Evolutionary conservation across 2,113 vertebrate species (phyloP).

Genomic region (Podarcis muralis): DNA sequence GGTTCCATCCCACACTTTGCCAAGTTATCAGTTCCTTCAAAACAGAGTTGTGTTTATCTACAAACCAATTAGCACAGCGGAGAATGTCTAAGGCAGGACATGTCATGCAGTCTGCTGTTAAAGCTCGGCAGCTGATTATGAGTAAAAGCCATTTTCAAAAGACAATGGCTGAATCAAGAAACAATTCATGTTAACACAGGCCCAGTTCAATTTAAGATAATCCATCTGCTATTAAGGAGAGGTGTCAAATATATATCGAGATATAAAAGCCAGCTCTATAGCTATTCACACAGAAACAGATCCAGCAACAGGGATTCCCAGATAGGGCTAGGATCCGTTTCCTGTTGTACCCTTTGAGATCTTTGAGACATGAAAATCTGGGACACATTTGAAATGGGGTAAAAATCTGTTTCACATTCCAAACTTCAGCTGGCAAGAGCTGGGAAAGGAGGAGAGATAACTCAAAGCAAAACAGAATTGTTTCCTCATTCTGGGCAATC

Average conservation of each 20-base stretch:
- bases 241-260: neutral
- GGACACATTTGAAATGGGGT: neutral
- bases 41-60: conserved; percentile 23
- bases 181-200: neutral
- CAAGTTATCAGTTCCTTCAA: conserved; percentile 28
- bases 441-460: no score
- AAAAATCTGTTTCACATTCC: neutral
- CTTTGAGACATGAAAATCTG: neutral
- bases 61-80: conserved; percentile 20
- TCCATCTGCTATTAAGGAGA: neutral
- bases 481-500: no score
- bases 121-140: conserved; percentile 4
- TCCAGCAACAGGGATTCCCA: neutral
- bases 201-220: neutral
- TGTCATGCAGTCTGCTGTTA: neutral
- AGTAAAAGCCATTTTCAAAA: neutral
- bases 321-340: neutral
- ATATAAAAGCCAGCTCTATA: neutral
- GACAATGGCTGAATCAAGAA: conserved; percentile 16
- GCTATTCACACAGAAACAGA: neutral
- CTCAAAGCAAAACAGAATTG: neutral
- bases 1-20: conserved; percentile 8
- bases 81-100: neutral
- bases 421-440: neutral
- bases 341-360: neutral